These are phyloP conservation scores for Geothlypis trichas DNA, from an alignment of 2,113 vertebrate genomes.

Conservation along the genomic window DNA sequence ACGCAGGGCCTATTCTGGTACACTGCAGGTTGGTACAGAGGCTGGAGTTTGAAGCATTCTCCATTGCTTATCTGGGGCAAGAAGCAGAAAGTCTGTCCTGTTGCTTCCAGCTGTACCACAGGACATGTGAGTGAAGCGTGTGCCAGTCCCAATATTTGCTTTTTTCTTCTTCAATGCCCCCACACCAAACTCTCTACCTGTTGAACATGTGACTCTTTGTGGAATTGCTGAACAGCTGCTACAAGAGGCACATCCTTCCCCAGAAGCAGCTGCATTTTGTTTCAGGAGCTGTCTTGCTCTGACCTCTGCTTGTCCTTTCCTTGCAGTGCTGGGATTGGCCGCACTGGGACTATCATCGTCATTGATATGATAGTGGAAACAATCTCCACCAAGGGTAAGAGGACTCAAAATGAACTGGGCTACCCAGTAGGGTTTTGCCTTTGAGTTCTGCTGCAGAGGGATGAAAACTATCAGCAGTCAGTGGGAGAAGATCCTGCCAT, in stretches of 20 bases:
- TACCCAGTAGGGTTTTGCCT: background rate
- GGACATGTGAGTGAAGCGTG: background rate
- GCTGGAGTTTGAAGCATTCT: background rate
- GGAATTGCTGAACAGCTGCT: background rate
- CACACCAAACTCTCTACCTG: background rate
- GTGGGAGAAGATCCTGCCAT: background rate
- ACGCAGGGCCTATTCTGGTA: conserved; percentile 86
- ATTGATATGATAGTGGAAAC: conserved; percentile 93
- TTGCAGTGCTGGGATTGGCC: conserved; percentile 93
- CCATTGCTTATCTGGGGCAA: background rate
- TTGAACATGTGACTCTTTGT: background rate
- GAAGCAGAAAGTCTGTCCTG: background rate
- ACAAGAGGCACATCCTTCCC: background rate
- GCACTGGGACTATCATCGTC: conserved; percentile 94
- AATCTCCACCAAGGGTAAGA: conserved; percentile 87
- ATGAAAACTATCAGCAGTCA: background rate
- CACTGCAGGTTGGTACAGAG: conserved; percentile 89
- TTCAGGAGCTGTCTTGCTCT: background rate
- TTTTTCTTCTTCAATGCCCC: background rate
- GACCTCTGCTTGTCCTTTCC: conserved; percentile 42
- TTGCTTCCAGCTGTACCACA: background rate
- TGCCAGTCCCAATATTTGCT: background rate
- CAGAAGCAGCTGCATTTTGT: background rate
- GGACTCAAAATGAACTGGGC: background rate
- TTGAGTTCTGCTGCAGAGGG: background rate